These are phyloP conservation scores for Euura lappo DNA, from an alignment of 1,140 invertebrate genomes.

Conservation along the genomic window DNA sequence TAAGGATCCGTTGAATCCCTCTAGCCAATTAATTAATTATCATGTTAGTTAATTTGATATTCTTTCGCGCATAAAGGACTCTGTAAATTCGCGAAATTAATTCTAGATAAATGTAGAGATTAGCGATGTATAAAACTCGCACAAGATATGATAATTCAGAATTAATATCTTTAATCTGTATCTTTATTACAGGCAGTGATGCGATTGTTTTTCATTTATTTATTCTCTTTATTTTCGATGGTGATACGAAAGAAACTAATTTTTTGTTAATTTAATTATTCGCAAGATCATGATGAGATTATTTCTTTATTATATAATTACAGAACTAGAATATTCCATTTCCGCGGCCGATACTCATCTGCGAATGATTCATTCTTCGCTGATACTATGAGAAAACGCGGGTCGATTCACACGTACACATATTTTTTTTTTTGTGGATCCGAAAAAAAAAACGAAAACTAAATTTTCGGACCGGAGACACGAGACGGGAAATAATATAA, in stretches of 20 bases:
- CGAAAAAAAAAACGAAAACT: not conserved
- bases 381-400: too few relatives aligned
- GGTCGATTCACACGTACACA: too few relatives aligned
- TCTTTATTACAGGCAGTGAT: not conserved
- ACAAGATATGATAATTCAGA: too few relatives aligned
- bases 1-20: too few relatives aligned
- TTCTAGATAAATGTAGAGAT: too few relatives aligned
- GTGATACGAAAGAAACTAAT: not conserved
- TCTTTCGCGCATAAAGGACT: too few relatives aligned
- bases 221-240: too few relatives aligned
- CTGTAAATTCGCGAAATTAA: too few relatives aligned
- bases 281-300: slow-evolving; percentile 18
- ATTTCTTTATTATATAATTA: slow-evolving; percentile 33
- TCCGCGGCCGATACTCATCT: slow-evolving; percentile 4
- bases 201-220: not conserved
- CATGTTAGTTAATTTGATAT: too few relatives aligned
- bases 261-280: slow-evolving; percentile 20
- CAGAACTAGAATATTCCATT: slow-evolving; percentile 24
- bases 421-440: not conserved
- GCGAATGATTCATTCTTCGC: not conserved
- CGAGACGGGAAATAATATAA: not conserved
- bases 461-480: not conserved
- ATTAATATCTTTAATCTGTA: not conserved
- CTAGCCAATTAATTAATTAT: too few relatives aligned
- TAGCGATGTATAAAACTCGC: too few relatives aligned